phyloP scores from a whole-genome alignment of 2,797 vertebrate species.

The Decapterus maruadsi region DNA sequence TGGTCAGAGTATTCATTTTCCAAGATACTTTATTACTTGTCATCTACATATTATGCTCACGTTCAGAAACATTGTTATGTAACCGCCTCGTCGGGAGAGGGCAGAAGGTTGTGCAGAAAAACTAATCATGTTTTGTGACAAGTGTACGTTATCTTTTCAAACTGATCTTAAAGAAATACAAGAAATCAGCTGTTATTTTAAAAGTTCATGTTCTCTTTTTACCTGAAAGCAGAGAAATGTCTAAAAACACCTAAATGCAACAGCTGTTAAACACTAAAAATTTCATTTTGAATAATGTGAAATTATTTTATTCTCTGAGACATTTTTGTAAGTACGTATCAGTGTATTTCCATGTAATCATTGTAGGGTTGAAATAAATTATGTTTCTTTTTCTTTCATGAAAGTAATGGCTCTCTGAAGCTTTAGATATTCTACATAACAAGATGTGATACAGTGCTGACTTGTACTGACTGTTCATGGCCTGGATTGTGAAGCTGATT shows the following conservation, averaged over 20 bases:
- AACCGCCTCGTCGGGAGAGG: slow-evolving; percentile 64
- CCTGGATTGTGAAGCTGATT: slow-evolving; percentile 67
- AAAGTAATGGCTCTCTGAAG: slow-evolving; percentile 65
- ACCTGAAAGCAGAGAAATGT: slow-evolving; percentile 76
- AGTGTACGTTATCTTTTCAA: slow-evolving; percentile 86
- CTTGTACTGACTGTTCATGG: slow-evolving; percentile 62
- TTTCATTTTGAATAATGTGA: slow-evolving; percentile 81
- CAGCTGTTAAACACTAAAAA: slow-evolving; percentile 72
- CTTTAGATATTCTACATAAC: slow-evolving; percentile 60
- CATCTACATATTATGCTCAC: slow-evolving; percentile 51
- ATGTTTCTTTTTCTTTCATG: slow-evolving; percentile 82
- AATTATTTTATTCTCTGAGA: slow-evolving; percentile 81
- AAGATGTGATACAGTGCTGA: slow-evolving; percentile 49
- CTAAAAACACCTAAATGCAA: slow-evolving; percentile 64
- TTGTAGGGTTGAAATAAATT: slow-evolving; percentile 85
- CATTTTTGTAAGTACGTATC: slow-evolving; percentile 86
- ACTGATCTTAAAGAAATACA: slow-evolving; percentile 66
- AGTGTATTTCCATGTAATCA: slow-evolving; percentile 87
- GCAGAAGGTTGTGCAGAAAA: slow-evolving; percentile 61
- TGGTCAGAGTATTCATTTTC: slow-evolving; percentile 56
- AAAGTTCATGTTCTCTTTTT: slow-evolving; percentile 78
- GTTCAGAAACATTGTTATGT: slow-evolving; percentile 57
- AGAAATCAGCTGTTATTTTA: slow-evolving; percentile 63
- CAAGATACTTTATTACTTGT: slow-evolving; percentile 53
- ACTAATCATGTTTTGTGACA: slow-evolving; percentile 82